Base-by-base conservation (phyloP, 2,888 invertebrate species). In the Oscheius sp. region DNA sequence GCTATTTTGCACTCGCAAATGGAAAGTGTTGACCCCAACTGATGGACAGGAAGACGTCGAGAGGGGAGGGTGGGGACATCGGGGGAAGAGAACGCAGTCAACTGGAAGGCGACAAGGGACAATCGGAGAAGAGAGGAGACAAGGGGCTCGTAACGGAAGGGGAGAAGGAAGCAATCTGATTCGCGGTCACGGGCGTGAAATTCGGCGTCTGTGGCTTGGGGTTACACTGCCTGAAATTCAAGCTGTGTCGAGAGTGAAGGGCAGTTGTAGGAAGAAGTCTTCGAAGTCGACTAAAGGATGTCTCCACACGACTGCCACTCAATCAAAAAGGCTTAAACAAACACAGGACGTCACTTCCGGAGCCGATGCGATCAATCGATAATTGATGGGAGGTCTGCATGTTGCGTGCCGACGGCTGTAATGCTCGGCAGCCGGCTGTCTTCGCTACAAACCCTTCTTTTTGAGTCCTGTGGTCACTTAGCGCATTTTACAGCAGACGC, bases 291-390 rank as follows among this genome's bases (percentile, higher is more conserved):
- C 41, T 14, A 50, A 12, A 17, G 28, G 12, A n/a, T 12, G 28
- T 30, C 5, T 6, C 50, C 5, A 8, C 30, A 51, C 28, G 51
- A 20, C n/a, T 17, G 32, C n/a, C 2, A 32, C 32, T 33, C 33
- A 54, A 24, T 33, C 33, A 54, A 54, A 54, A 51, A 54, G 20
- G 32, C 33, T 54, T 54, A 54, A 54, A 54, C 54, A 54, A 54
- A 54, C 54, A 54, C 5, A 30, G 26, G 59, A 59, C 59, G 59
- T 59, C 59, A 59, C 59, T 59, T 59, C 59, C 59, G 59, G 59
- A 44, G n/a, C n/a, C 26, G 12, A n/a, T 26, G 22, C 17, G 56
- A 56, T 41, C 28, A 33, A 59, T 59, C 59, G 44, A 59, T 59
- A 59, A 41, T 41, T 59, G 54, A 54, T 59, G 59, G 59, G 59